These are phyloP conservation scores for Plumapathes pennacea DNA, from an alignment of 92 coral and sea anemone genomes.

Conservation along the genomic window DNA sequence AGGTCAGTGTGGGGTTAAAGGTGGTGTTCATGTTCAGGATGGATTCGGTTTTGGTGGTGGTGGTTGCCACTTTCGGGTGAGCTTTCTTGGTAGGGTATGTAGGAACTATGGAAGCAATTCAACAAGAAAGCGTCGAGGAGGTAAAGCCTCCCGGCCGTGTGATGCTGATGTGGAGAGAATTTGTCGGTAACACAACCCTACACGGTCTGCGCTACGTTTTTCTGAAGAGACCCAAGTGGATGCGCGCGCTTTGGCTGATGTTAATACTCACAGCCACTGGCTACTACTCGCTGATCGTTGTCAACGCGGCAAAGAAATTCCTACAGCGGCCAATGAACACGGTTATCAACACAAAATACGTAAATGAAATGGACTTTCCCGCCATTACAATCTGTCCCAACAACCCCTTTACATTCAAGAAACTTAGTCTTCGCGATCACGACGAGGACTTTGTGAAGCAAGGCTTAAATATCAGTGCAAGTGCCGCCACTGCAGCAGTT, in stretches of 20 bases:
- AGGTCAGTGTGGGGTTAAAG: too few relatives aligned
- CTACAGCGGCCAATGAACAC: constrained; percentile 24
- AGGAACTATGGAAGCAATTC: too few relatives aligned
- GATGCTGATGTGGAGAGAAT: constrained; percentile 37
- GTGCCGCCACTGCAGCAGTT: constrained; percentile 25
- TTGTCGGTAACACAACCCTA: constrained; percentile 31
- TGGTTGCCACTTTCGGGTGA: too few relatives aligned
- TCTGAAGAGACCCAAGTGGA: constrained; percentile 13
- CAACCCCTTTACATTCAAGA: constrained; percentile 10
- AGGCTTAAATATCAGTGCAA: constrained; percentile 34
- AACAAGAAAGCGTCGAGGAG: too few relatives aligned
- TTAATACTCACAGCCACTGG: constrained; percentile 20
- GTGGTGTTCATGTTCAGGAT: too few relatives aligned
- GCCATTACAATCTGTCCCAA: constrained; percentile 52
- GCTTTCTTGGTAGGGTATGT: too few relatives aligned
- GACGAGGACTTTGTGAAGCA: constrained; percentile 19
- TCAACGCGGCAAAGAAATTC: constrained; percentile 23
- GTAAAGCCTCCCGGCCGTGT: too few relatives aligned
- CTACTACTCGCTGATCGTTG: constrained; percentile 17
- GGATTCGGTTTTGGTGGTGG: too few relatives aligned
- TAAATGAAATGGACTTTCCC: constrained; percentile 31
- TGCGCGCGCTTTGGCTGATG: constrained; percentile 36
- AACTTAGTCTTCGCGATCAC: constrained; percentile 14
- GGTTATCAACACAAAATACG: constrained; percentile 6
- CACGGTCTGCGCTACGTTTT: constrained; percentile 51